Evolutionary conservation across 2,797 vertebrate species (phyloP).

Genomic region (Galago senegalensis): DNA sequence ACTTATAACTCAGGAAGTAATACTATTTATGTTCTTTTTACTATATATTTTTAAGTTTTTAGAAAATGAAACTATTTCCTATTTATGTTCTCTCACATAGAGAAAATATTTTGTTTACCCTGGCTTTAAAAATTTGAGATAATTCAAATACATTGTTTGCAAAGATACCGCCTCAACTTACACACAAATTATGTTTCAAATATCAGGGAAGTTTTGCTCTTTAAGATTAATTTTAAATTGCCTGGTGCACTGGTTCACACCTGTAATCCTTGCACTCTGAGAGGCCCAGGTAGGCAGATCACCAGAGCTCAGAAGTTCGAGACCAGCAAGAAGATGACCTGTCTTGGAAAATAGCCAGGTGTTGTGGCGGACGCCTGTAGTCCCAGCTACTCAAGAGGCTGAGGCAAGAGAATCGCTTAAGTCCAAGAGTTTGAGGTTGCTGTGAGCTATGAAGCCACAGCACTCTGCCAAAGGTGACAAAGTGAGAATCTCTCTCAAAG

Average conservation of each 20-base stretch:
- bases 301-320: no score
- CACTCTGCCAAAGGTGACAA: no score
- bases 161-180: neutral
- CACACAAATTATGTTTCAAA: neutral
- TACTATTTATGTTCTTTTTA: neutral
- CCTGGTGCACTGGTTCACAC: no score
- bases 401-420: no score
- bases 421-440: no score
- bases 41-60: neutral
- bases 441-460: no score
- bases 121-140: conserved; percentile 19
- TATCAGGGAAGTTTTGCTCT: conserved; percentile 5
- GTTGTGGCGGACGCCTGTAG: no score
- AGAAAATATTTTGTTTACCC: neutral
- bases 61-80: neutral
- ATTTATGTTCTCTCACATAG: neutral
- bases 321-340: no score
- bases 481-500: neutral
- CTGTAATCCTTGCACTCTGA: no score
- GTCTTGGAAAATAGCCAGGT: no score
- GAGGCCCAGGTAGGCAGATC: no score
- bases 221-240: conserved; percentile 11
- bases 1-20: conserved; percentile 15
- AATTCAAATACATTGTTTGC: neutral
- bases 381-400: no score